Conservation (phyloP, 2,888 invertebrate species). For the Bombylius major region DNA sequence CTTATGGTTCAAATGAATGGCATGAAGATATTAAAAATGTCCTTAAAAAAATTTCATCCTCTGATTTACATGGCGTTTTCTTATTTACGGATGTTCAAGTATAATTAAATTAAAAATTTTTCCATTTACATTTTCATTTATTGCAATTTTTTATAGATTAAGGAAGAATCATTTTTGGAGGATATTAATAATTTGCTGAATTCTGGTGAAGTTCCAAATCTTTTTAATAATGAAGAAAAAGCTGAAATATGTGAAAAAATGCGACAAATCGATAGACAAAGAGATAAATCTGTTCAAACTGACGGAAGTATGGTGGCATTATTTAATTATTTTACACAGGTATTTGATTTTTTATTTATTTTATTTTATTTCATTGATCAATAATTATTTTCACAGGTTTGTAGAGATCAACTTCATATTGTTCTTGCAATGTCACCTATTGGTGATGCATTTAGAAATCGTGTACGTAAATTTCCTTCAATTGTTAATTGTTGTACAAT, state of each 20-base stretch:
- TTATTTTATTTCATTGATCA: neutral
- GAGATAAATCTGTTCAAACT: conserved; percentile 76
- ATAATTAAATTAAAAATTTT: neutral
- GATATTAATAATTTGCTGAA: conserved; percentile 87
- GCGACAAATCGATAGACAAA: conserved; percentile 76
- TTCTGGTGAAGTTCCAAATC: conserved; percentile 86
- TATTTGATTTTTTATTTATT: conserved; percentile 1
- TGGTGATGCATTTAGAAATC: conserved; percentile 68
- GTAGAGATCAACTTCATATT: conserved; percentile 81
- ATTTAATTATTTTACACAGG: conserved; percentile 73
- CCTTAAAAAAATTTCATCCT: conserved; percentile 64
- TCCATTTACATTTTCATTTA: conserved; percentile 4
- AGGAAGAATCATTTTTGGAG: conserved; percentile 85
- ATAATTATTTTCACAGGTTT: conserved; percentile 41
- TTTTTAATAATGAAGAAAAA: conserved; percentile 75
- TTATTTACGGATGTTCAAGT: conserved; percentile 85
- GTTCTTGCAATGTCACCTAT: conserved; percentile 84
- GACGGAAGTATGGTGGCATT: conserved; percentile 85
- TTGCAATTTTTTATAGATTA: conserved; percentile 45
- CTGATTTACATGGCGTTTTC: conserved; percentile 79
- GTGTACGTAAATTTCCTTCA: conserved; percentile 82
- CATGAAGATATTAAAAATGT: conserved; percentile 81
- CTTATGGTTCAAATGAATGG: conserved; percentile 76
- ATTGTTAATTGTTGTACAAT: conserved; percentile 92
- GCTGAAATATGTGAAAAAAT: conserved; percentile 87